Percentiles rank a stretch among this genome's conserved stretches.
Conservation (phyloP, 2,113 vertebrate species). For the Aegotheles bennettii region DNA sequence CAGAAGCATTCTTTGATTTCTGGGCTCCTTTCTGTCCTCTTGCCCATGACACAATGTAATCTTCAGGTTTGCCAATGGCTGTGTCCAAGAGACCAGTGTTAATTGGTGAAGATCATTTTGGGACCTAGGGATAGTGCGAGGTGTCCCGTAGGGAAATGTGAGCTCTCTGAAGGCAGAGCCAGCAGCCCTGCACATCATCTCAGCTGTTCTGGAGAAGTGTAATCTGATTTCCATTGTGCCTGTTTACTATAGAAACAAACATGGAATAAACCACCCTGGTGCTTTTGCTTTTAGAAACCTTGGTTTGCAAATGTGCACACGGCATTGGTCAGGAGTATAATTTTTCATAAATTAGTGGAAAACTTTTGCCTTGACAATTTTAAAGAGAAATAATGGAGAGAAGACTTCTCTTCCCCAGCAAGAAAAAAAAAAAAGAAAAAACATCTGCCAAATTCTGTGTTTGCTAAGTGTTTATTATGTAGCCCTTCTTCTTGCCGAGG, state of each 20-base stretch:
- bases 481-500: neutral
- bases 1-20: neutral
- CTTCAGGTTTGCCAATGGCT: neutral
- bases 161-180: neutral
- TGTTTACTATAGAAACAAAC: neutral
- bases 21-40: neutral
- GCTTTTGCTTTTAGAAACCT: neutral
- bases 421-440: neutral
- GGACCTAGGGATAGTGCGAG: neutral
- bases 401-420: neutral
- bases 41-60: neutral
- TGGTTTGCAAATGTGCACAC: neutral
- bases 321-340: neutral
- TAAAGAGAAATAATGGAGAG: neutral
- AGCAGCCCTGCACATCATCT: neutral
- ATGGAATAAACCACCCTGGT: neutral
- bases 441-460: neutral
- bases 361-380: neutral
- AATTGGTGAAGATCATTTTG: neutral
- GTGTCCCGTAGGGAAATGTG: neutral
- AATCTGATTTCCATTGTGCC: neutral
- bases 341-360: neutral
- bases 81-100: neutral
- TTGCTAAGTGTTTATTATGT: neutral
- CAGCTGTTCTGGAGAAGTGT: neutral